These are phyloP conservation scores for Saccostrea glomerata DNA, from an alignment of 1,140 invertebrate species.

Conservation along the genomic window DNA sequence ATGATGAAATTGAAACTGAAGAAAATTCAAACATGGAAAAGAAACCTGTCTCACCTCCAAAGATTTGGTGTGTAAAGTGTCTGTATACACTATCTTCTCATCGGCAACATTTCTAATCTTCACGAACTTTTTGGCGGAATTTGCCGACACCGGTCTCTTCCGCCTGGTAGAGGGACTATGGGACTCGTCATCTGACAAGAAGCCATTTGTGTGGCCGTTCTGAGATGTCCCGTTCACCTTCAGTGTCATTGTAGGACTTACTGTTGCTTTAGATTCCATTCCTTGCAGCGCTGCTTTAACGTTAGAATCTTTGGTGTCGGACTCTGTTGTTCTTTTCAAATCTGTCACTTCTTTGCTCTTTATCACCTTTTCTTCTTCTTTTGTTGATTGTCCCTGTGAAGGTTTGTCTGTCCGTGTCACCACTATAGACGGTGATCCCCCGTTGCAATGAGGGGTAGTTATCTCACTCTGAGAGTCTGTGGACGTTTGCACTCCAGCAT, in stretches of 20 bases:
- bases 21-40: not conserved
- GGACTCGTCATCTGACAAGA: slow-evolving; percentile 13
- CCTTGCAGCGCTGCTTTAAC: not conserved
- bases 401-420: slow-evolving; percentile 37
- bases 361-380: not conserved
- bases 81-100: slow-evolving; percentile 64
- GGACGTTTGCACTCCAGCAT: slow-evolving; percentile 25
- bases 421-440: slow-evolving; percentile 27
- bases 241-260: not conserved
- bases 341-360: not conserved
- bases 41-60: slow-evolving; percentile 63
- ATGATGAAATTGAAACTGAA: not conserved
- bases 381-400: not conserved
- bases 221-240: slow-evolving; percentile 7
- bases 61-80: slow-evolving; percentile 69
- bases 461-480: not conserved
- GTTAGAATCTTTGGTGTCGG: not conserved
- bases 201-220: slow-evolving; percentile 25
- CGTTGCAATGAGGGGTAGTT: not conserved
- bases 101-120: slow-evolving; percentile 69
- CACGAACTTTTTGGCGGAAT: slow-evolving; percentile 67
- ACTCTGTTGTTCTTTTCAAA: not conserved
- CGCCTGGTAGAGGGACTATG: slow-evolving; percentile 45
- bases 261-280: not conserved
- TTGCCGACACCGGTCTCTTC: slow-evolving; percentile 48